Evolutionary conservation across 2,888 invertebrate genomes (phyloP), one percentile per base, ranked within the genome.

Genomic region (Chalcosyrphus nemorum): DNA sequence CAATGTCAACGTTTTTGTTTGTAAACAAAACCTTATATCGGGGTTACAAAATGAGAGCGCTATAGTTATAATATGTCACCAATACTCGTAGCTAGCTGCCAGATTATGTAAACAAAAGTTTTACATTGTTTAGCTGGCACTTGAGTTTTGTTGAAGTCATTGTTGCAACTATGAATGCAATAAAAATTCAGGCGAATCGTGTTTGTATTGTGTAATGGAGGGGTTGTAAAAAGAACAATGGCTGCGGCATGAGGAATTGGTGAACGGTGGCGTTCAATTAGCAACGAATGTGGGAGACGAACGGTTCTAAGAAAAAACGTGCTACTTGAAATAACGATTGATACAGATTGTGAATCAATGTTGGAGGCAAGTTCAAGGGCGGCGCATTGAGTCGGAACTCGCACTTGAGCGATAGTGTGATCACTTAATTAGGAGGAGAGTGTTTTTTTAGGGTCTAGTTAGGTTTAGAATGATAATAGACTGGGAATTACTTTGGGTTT

Each of bases 291-390:
- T 41, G 6, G 45, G 13, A 5, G 27, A 11, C 4, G 21, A n/a
- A n/a, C 43, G 65, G 41, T n/a, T n/a, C n/a, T n/a, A n/a, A n/a
- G n/a, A 27, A 45, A 54, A 21, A 72, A 74, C 45, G 65, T 66
- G 65, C 17, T 41, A n/a, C 15, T 72, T 24, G 27, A 45, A 56
- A 15, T 43, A 38, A 47, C 65, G 54, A 77, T 71, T 71, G 54
- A 35, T 38, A 38, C 19, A 63, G 59, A 82, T 74, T 82, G 82
- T 50, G 35, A 68, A 77, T 74, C 66, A 66, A 56, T 63, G 41
- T 68, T 50, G 47, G 61, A 29, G 72, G 6, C 68, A 82, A 82
- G 72, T 72, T 78, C 82, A 82, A 82, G 82, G 82, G 41, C 72
- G 7, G n/a, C 17, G 24, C 76, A 66, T 17, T 56, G 17, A 47